phyloP scores from a whole-genome alignment of 2,113 vertebrate genomes.

The Spheniscus mendiculus region DNA sequence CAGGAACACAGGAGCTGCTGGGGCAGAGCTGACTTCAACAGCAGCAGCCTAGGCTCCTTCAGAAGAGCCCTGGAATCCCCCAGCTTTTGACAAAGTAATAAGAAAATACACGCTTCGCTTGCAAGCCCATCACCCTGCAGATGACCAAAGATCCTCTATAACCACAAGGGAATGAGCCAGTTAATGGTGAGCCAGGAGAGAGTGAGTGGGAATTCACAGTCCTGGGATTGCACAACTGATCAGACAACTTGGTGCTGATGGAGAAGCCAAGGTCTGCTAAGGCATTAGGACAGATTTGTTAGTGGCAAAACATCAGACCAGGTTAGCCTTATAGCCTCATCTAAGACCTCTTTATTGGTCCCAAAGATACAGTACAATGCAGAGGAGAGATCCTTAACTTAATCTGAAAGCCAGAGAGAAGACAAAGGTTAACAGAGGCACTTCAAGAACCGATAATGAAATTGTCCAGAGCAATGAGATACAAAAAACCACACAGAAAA shows the following conservation, averaged over 20 bases:
- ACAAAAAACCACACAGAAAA: not conserved
- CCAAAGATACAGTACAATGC: not conserved
- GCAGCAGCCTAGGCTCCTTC: not conserved
- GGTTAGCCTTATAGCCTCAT: not conserved
- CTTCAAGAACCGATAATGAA: not conserved
- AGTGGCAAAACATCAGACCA: not conserved
- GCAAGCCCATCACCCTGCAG: not conserved
- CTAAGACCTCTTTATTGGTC: not conserved
- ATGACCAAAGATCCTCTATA: not conserved
- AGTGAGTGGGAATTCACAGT: not conserved
- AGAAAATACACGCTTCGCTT: not conserved
- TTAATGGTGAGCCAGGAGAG: not conserved
- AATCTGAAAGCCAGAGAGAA: not conserved
- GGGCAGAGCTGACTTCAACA: not conserved
- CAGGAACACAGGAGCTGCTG: not conserved
- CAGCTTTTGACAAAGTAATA: not conserved
- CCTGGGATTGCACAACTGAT: not conserved
- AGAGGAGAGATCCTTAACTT: not conserved
- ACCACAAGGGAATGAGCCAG: not conserved
- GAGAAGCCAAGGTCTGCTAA: not conserved
- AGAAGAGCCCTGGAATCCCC: not conserved
- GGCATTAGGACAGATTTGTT: not conserved
- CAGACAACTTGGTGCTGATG: not conserved
- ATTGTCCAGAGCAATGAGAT: not conserved
- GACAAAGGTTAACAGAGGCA: not conserved